These are phyloP conservation scores for Hemicrepidius hirtus DNA, from an alignment of 2,888 invertebrate species.

Conservation along the genomic window DNA sequence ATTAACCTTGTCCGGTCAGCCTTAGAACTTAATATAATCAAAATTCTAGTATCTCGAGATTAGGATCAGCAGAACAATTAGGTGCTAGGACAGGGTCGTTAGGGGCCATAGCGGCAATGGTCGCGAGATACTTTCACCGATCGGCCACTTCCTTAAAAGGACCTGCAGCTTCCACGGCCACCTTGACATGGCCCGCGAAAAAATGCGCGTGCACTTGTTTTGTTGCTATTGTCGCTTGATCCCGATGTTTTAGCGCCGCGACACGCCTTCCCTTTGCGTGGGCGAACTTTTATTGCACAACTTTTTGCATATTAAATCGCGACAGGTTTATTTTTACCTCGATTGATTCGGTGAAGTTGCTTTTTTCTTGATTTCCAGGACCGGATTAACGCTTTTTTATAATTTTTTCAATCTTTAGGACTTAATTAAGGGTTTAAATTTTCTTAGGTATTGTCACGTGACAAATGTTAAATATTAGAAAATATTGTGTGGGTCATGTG, in stretches of 20 bases:
- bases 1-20: conserved; percentile 17
- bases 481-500: too few relatives aligned
- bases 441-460: too few relatives aligned
- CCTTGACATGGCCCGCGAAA: conserved; percentile 61
- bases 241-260: conserved; percentile 43
- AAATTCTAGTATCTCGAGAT: conserved; percentile 9
- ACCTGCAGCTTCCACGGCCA: conserved; percentile 61
- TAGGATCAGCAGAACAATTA: conserved; percentile 33
- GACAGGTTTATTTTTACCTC: conserved; percentile 38
- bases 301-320: conserved; percentile 31
- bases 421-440: too few relatives aligned
- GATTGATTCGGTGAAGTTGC: background rate
- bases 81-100: conserved; percentile 37
- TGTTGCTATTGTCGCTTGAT: conserved; percentile 38
- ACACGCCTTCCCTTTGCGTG: conserved; percentile 39
- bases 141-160: conserved; percentile 64
- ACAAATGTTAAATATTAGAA: too few relatives aligned
- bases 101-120: conserved; percentile 18
- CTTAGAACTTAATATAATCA: background rate
- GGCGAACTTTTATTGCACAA: conserved; percentile 42
- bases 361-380: too few relatives aligned
- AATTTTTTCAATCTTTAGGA: too few relatives aligned
- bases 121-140: conserved; percentile 62
- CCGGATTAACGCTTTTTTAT: too few relatives aligned
- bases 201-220: conserved; percentile 54